Evolutionary conservation across 2,888 invertebrate genomes (phyloP).

Genomic region (Trichacis sp.): DNA sequence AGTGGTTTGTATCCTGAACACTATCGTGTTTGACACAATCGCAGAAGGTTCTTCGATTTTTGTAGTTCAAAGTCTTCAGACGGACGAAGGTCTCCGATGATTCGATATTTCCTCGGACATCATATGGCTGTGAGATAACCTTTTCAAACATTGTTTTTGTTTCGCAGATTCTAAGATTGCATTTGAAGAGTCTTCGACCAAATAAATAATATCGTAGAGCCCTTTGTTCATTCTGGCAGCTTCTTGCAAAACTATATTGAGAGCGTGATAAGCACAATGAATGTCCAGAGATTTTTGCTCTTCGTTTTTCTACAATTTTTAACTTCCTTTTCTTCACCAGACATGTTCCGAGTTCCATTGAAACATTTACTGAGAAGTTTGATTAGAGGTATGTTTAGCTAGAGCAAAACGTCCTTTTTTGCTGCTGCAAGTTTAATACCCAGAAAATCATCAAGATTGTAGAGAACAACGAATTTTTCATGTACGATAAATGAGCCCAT

Average conservation of each 20-base stretch:
- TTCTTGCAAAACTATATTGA: constrained; percentile 16
- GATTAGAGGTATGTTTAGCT: constrained; percentile 6
- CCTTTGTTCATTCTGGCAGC: background rate
- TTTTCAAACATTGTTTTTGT: background rate
- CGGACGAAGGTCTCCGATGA: no score
- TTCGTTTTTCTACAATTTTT: constrained; percentile 1
- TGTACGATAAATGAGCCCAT: background rate
- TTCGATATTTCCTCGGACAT: background rate
- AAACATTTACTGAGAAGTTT: constrained; percentile 9
- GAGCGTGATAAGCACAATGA: constrained; percentile 12
- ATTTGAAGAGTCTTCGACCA: constrained; percentile 20
- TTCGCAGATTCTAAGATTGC: constrained; percentile 11
- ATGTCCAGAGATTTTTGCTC: constrained; percentile 12
- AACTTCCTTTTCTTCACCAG: constrained; percentile 10
- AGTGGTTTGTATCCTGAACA: constrained; percentile 3
- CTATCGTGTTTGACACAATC: constrained; percentile 17
- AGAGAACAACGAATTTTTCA: background rate
- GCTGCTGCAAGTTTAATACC: background rate
- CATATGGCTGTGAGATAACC: background rate
- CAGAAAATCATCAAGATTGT: background rate
- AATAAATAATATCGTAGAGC: no score
- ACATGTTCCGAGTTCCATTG: constrained; percentile 15
- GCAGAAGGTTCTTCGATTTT: background rate
- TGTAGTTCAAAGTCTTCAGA: background rate
- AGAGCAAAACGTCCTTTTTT: constrained; percentile 5